A percentile compares a stretch with the other conserved stretches of the same genome.
Evolutionary conservation across 2,113 vertebrate species (phyloP).

Genomic region (Aspiorhynchus laticeps): DNA sequence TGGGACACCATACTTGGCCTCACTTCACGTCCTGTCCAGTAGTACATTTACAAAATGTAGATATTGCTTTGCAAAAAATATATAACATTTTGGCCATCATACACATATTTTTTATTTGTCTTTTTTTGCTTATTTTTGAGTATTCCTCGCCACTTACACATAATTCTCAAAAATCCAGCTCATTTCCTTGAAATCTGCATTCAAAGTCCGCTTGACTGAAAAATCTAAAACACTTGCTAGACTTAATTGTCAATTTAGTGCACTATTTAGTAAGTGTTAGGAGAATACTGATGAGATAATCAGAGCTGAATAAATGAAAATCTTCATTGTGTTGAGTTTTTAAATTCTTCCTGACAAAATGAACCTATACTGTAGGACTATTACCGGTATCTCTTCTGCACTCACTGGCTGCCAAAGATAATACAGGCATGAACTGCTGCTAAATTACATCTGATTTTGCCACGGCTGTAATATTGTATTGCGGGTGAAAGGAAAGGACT

Average conservation of each 20-base stretch:
- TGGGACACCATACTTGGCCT: too few species aligned
- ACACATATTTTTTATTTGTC: too few species aligned
- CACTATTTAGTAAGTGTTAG: neutral
- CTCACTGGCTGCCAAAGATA: neutral
- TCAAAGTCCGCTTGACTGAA: neutral
- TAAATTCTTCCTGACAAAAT: neutral
- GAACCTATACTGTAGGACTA: neutral
- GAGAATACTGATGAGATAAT: neutral
- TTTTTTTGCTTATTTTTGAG: neutral
- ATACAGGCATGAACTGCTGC: neutral
- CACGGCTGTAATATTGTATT: neutral
- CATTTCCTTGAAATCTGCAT: neutral
- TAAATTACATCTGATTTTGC: neutral
- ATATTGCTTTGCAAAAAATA: neutral
- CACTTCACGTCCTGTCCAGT: too few species aligned
- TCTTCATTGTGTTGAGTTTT: neutral
- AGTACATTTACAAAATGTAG: too few species aligned
- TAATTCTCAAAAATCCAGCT: neutral
- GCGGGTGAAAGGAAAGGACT: neutral
- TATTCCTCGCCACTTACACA: neutral
- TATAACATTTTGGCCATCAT: neutral
- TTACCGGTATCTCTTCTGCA: neutral
- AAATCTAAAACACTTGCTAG: neutral
- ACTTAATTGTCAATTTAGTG: neutral
- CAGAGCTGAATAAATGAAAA: neutral